Evolutionary conservation across 2,797 vertebrate species (phyloP).

Genomic region (Notamacropus eugenii): DNA sequence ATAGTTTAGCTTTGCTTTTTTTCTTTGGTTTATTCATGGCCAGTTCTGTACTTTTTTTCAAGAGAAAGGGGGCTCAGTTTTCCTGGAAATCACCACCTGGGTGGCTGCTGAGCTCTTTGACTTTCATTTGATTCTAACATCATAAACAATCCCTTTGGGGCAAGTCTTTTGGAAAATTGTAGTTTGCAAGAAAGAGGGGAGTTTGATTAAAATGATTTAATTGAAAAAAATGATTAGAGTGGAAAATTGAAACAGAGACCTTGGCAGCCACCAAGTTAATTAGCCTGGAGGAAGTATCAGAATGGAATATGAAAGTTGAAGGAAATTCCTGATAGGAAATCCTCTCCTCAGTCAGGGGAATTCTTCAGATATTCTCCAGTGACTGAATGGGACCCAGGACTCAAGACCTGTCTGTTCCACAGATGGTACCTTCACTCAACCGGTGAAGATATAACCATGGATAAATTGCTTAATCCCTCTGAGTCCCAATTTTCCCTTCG

Average conservation of each 20-base stretch:
- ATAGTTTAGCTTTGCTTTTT: no score
- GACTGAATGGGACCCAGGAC: not conserved
- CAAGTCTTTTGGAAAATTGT: not conserved
- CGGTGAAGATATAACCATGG: not conserved
- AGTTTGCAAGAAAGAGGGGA: not conserved
- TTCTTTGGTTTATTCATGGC: not conserved
- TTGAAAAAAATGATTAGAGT: not conserved
- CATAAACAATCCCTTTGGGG: constrained; percentile 13
- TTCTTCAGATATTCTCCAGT: not conserved
- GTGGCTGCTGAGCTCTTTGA: not conserved
- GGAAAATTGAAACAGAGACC: constrained; percentile 4
- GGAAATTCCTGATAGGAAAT: not conserved
- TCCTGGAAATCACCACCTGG: fast-evolving
- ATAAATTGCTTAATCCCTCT: not conserved
- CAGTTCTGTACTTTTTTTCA: not conserved
- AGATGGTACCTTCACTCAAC: not conserved
- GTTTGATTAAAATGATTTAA: not conserved
- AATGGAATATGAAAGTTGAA: not conserved
- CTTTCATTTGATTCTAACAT: not conserved
- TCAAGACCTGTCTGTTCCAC: not conserved
- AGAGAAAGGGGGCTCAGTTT: not conserved
- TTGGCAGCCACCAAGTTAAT: not conserved
- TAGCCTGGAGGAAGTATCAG: constrained; percentile 30
- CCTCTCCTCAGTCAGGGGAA: not conserved
- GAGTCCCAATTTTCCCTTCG: not conserved